phyloP scores from a whole-genome alignment of 1,140 invertebrate genomes.

The Drosophila kikkawai region DNA sequence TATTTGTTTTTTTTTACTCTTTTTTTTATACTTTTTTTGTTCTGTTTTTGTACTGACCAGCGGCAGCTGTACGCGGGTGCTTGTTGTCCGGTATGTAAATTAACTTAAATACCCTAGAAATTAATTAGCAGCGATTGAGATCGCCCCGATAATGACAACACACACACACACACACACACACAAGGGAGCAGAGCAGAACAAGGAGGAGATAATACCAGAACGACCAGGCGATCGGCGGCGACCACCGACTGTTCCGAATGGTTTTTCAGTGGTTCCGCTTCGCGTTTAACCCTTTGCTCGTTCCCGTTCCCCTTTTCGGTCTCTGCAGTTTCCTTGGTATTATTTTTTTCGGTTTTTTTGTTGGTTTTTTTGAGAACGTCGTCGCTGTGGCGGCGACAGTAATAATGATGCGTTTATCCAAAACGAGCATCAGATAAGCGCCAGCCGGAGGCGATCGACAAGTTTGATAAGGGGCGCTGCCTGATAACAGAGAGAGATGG shows the following conservation, averaged over 20 bases:
- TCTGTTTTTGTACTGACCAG: not conserved
- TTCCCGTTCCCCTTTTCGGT: not conserved
- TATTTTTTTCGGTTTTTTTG: not conserved
- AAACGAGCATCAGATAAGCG: constrained; percentile 83
- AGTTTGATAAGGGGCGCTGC: constrained; percentile 74
- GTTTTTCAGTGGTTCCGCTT: constrained; percentile 54
- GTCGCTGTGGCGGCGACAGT: constrained; percentile 73
- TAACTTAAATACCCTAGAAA: constrained; percentile 83
- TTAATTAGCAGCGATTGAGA: constrained; percentile 83
- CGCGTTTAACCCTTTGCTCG: constrained; percentile 53
- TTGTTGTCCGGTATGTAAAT: constrained; percentile 78
- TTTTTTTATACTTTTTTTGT: no score
- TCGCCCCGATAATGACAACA: constrained; percentile 71
- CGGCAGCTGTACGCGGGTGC: constrained; percentile 62
- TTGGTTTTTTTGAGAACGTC: constrained; percentile 19
- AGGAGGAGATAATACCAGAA: constrained; percentile 14
- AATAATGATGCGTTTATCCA: constrained; percentile 84
- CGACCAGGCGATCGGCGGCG: constrained; percentile 13
- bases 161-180: constrained; percentile 41
- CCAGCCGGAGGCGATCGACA: constrained; percentile 74
- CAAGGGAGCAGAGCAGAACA: constrained; percentile 5
- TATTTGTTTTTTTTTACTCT: not conserved
- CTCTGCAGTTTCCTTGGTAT: not conserved
- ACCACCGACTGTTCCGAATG: constrained; percentile 70
- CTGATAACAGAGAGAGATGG: constrained; percentile 30